Conservation (phyloP, 1,140 invertebrate species). For the Scaptomyza montana region DNA sequence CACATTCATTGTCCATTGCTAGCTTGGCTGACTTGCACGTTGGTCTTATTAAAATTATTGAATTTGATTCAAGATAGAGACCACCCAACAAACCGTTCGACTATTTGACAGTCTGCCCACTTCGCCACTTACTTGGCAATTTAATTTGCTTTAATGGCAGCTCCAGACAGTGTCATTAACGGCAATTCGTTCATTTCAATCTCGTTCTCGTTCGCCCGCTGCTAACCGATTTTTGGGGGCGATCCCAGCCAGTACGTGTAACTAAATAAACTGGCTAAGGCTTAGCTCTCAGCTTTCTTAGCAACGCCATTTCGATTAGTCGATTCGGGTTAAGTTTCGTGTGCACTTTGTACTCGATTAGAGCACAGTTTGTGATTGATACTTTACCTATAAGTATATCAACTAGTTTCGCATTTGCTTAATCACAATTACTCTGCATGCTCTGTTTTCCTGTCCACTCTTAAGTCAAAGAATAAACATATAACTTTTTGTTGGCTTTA, state of each 20-base stretch:
- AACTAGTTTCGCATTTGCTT: not conserved
- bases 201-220: constrained; percentile 25
- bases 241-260: constrained; percentile 22
- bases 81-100: not conserved
- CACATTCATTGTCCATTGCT: constrained; percentile 27
- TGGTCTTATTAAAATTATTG: constrained; percentile 43
- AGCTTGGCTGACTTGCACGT: constrained; percentile 2
- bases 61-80: constrained; percentile 35
- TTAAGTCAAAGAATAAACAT: no score
- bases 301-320: constrained; percentile 40
- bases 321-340: constrained; percentile 25
- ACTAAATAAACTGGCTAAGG: constrained; percentile 51
- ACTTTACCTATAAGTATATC: not conserved
- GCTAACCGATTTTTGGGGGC: constrained; percentile 27
- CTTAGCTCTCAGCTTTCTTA: constrained; percentile 13
- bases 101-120: not conserved
- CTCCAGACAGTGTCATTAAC: constrained; percentile 59
- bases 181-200: constrained; percentile 71
- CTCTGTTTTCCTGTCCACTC: no score
- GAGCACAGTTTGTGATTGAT: constrained; percentile 2
- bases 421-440: not conserved
- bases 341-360: not conserved
- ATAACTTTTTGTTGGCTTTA: no score
- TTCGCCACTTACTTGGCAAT: constrained; percentile 18
- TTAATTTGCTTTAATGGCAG: constrained; percentile 52